Base-by-base conservation (phyloP, 2,888 invertebrate genomes). In the Eupithecia vulgata region DNA sequence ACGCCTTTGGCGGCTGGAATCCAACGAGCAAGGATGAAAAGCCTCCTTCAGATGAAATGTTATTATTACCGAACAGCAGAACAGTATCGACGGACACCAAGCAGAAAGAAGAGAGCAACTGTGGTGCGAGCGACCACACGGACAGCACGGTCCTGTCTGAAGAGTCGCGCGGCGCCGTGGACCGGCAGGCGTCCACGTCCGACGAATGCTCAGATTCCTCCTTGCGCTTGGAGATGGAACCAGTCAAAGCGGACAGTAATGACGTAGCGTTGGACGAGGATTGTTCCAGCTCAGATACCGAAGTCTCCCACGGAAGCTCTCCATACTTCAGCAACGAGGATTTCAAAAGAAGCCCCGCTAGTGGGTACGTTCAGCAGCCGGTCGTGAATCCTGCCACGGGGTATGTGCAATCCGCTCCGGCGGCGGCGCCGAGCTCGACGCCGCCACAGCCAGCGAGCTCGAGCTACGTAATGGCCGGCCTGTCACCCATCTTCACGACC, bases 121-220 rank as follows among this genome's bases (percentile, higher is more conserved):
- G 93, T 78, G 92, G 86, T 52, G 87, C 90, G 57, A 94, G 93
- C 83, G 92, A 94, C 73, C 92, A 91, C 70, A 94, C 95, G 12
- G 92, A 94, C 74, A 94, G 93, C 79, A 94, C 94, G 5, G 93
- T 87, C n/a, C 76, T 94, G n/a, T 94, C 94, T 8, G 91, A 94
- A 59, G 87, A 86, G 1, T 93, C 93, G 8, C 87, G 86, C 74
- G 90, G 85, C 4, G 84, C 87, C 6, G 82, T 90, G 3, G 93
- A 92, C n/a, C 85, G 91, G 77, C 93, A 92, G 78, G 84, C 85
- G 15, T 93, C 93, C 15, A 88, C 90, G 17, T 93, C 93, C 21
- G 94, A 93, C 78, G 91, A 92, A 57, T 88, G 91, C 66, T 94
- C 94, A 1, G 87, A 90, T 80, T 89, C 94, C 1, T 94, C 94